These are phyloP conservation scores for Harpegnathos saltator DNA, from an alignment of 1,140 invertebrate genomes.

Conservation along the genomic window DNA sequence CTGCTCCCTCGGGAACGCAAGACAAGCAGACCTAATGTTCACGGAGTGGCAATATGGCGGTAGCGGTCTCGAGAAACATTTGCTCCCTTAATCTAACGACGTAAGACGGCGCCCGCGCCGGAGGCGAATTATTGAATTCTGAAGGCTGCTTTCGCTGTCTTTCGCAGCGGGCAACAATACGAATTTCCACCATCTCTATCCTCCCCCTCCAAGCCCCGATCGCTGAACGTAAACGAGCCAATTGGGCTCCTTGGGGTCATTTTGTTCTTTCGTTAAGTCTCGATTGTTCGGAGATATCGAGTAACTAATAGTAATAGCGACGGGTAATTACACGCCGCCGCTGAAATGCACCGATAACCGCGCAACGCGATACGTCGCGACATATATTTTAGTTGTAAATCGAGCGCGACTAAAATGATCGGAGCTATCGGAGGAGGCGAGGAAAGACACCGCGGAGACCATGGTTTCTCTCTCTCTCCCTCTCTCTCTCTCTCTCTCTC, in stretches of 20 bases:
- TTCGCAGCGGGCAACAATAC: conserved; percentile 42
- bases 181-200: no score
- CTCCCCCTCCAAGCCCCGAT: background rate
- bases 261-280: background rate
- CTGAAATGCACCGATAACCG: background rate
- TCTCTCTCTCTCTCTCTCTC: no score
- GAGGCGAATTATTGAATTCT: conserved; percentile 51
- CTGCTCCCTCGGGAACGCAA: conserved; percentile 26
- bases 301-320: background rate
- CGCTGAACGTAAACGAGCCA: background rate
- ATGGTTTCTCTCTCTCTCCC: no score
- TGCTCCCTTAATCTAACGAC: conserved; percentile 51
- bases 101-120: conserved; percentile 40
- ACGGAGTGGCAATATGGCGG: conserved; percentile 38
- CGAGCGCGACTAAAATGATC: background rate
- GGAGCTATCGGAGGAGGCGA: background rate
- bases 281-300: background rate
- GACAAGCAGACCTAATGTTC: conserved; percentile 45
- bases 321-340: background rate
- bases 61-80: conserved; percentile 35
- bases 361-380: background rate
- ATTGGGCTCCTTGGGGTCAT: background rate
- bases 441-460: no score
- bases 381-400: conserved; percentile 5
- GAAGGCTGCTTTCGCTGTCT: conserved; percentile 27